Base-by-base conservation (phyloP, 2,113 vertebrate genomes). In the Hyperopisus bebe region DNA sequence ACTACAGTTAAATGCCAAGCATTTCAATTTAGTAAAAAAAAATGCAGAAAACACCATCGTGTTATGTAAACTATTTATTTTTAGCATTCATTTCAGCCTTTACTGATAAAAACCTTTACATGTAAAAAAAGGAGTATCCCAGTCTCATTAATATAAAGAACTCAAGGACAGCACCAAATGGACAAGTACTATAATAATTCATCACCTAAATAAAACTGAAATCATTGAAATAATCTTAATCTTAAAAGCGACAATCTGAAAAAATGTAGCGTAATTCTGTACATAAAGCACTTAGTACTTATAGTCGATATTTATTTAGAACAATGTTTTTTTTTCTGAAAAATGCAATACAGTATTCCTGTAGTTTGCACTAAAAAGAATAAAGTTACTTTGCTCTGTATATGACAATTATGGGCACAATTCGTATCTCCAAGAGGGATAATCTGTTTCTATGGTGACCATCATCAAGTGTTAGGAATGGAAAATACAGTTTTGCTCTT, bases 401-500 rank as follows among this genome's bases (percentile, higher is more conserved):
- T 90, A 70, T 92, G 91, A 91, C 89, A 91, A 90, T 92, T 93
- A 92, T 87, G 87, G 91, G 89, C 89, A 91, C 91, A 91, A 90
- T 93, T 92, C 91, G 90, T 91, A 91, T 91, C 89, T 93, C 91
- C 90, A 90, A 92, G 89, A 91, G 92, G 83, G 90, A 93, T 92
- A 93, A 93, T 93, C 91, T 89, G 91, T 93, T 92, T 92, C 91
- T 92, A 93, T 93, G 92, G 92, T 90, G 91, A 93, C 92, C 92
- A 89, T 92, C 91, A 93, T 92, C 91, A 92, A 90, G 92, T 66
- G 91, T 89, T 91, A 70, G 70, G 82, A 90, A 90, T 86, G 50
- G 89, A 88, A 91, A 90, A 88, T 86, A 70, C 89, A 89, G 90
- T 90, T 90, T 90, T 92, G 91, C 92, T 91, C 91, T 89, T 74